phyloP scores from a whole-genome alignment of 1,140 invertebrate species.

The Zaprionus kolodkinae region DNA sequence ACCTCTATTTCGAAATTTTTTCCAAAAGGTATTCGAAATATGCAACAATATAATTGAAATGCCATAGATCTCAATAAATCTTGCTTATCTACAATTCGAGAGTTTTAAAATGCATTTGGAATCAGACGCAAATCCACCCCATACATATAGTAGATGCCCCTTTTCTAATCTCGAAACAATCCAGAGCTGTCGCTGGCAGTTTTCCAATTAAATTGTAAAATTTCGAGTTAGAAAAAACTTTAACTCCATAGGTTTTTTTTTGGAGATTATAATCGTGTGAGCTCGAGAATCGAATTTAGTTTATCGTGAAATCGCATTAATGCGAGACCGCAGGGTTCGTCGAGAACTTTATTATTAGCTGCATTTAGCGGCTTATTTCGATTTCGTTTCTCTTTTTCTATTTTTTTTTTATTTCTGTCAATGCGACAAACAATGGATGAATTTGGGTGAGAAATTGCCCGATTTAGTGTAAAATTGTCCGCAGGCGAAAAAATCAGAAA shows the following conservation, averaged over 20 bases:
- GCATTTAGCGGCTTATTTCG: constrained; percentile 64
- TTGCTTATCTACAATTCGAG: neutral
- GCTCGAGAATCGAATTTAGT: neutral
- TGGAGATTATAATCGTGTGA: constrained; percentile 11
- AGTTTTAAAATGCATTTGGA: neutral
- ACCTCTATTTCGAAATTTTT: neutral
- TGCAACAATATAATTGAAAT: neutral
- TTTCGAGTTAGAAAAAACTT: neutral
- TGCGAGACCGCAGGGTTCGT: constrained; percentile 56
- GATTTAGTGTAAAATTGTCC: constrained; percentile 77
- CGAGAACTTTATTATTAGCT: constrained; percentile 45
- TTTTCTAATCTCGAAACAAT: neutral
- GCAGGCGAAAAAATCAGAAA: constrained; percentile 1
- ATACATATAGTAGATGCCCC: neutral
- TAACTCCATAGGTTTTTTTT: neutral
- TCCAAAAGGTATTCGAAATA: neutral
- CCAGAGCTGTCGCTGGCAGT: neutral
- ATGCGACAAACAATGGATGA: constrained; percentile 54
- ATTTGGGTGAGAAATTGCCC: constrained; percentile 78
- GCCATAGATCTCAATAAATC: neutral
- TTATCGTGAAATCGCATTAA: constrained; percentile 67
- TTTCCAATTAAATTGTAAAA: constrained; percentile 7
- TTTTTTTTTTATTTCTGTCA: constrained; percentile 28
- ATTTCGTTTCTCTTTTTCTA: constrained; percentile 25
- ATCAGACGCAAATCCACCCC: neutral